Evolutionary conservation across 2,888 invertebrate genomes (phyloP), one percentile per base, ranked within the genome.

Genomic region (Acrobasis repandana): DNA sequence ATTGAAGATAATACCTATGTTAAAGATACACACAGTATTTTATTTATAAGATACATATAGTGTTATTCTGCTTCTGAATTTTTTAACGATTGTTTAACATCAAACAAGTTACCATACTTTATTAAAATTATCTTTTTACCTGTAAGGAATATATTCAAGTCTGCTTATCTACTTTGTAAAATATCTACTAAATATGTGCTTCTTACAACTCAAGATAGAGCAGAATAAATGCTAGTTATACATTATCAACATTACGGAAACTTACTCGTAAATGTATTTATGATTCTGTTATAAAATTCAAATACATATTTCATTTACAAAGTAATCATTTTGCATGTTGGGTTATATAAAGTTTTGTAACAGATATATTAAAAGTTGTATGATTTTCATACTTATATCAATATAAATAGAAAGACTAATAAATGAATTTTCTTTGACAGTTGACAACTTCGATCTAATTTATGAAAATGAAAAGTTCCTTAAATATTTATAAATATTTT

Each of bases 61-160:
- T 50, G 38, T 38, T 58, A 46, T 33, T 15, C 1, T 14, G 15
- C 33, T 18, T 38, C 16, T 18, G 46, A 16, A 36, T 51, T 28
- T 9, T 9, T 60, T 51, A 14, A 14, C 38, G 18, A 11, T 14
- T 11, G 18, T 60, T 16, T 8, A 33, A 52, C 20, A 36, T 59
- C 33, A 65, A 61, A 62, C 67, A 61, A 72, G 75, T 77, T 75
- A 76, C 75, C 75, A 69, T 67, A 66, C 68, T 61, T 64, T 56
- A 61, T 54, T 51, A 18, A 60, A 10, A 18, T 60, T 51, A 43
- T 56, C 52, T 48, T 60, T 36, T 49, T 65, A 54, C 61, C n/a
- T 64, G 63, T 65, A 58, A 52, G 54, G 50, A 51, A 60, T 67
- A 48, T 58, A 60, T 56, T 60, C 43, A 58, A 69, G 66, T 72